A percentile compares a stretch with the other conserved stretches of the same genome.
Conservation (phyloP, 1,140 invertebrate species). For the Phocides pigmalion region DNA sequence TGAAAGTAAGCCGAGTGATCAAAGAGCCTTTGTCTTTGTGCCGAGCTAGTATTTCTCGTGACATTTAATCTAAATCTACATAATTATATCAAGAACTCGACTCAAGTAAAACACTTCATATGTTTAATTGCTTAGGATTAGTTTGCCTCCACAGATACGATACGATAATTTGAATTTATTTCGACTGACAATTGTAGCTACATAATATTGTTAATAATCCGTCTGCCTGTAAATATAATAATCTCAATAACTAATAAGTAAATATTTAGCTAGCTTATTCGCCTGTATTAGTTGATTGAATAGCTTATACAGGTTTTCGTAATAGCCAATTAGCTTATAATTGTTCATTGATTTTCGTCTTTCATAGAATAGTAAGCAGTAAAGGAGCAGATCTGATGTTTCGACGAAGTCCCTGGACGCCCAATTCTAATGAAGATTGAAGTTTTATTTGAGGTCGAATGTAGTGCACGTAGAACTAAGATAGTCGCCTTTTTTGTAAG, state of each 20-base stretch:
- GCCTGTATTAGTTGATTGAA: too few species aligned
- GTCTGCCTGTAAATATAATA: not conserved
- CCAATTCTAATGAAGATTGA: too few species aligned
- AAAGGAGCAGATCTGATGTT: too few species aligned
- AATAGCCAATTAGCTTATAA: not conserved
- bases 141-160: not conserved
- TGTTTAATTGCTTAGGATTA: not conserved
- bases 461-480: too few species aligned
- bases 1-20: conserved; percentile 29
- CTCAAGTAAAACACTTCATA: not conserved
- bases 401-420: too few species aligned
- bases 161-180: not conserved
- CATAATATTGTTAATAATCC: not conserved
- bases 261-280: too few species aligned
- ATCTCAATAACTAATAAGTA: not conserved
- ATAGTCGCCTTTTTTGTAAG: too few species aligned
- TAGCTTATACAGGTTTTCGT: too few species aligned
- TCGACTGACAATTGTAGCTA: not conserved
- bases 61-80: conserved; percentile 24
- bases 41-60: conserved; percentile 10
- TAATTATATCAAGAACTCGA: conserved; percentile 15
- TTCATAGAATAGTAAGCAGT: too few species aligned
- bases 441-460: too few species aligned
- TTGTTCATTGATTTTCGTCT: not conserved
- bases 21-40: conserved; percentile 32